phyloP scores from a whole-genome alignment of 2,888 invertebrate genomes.

The Drosophila niveifrons region DNA sequence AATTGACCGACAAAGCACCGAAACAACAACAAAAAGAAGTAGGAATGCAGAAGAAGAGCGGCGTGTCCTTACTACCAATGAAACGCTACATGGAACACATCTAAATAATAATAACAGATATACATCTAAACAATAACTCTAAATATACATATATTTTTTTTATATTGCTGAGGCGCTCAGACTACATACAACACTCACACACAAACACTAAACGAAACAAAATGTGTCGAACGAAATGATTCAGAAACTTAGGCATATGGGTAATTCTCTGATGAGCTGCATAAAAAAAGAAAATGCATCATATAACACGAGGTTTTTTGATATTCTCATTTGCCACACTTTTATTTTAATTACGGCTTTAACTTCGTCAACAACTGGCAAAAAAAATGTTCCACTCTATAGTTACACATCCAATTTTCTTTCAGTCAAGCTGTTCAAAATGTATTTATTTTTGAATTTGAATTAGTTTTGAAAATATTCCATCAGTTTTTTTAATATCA shows the following conservation, averaged over 20 bases:
- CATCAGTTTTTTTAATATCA: too few species aligned
- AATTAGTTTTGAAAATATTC: too few species aligned
- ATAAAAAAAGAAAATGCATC: too few species aligned
- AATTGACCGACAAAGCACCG: constrained; percentile 50
- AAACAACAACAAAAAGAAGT: constrained; percentile 5
- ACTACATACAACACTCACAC: constrained; percentile 1
- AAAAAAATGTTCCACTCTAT: too few species aligned
- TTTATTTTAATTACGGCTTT: too few species aligned
- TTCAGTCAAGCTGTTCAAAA: too few species aligned
- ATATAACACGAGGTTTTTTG: too few species aligned
- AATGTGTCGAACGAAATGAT: constrained; percentile 1
- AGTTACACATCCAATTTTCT: too few species aligned
- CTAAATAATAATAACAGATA: constrained; percentile 12
- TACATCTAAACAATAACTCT: constrained; percentile 12
- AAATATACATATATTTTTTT: constrained; percentile 36
- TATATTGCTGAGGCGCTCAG: constrained; percentile 19
- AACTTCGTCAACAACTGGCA: too few species aligned
- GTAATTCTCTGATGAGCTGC: too few species aligned
- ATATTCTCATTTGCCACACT: too few species aligned
- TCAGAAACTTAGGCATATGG: constrained; percentile 1
- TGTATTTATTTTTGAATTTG: too few species aligned
- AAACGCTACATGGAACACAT: constrained; percentile 41
- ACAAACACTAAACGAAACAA: neutral
- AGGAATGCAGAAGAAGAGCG: neutral
- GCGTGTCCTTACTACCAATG: constrained; percentile 33